phyloP scores from a whole-genome alignment of 1,140 invertebrate species.

The Archivesica marissinica region DNA sequence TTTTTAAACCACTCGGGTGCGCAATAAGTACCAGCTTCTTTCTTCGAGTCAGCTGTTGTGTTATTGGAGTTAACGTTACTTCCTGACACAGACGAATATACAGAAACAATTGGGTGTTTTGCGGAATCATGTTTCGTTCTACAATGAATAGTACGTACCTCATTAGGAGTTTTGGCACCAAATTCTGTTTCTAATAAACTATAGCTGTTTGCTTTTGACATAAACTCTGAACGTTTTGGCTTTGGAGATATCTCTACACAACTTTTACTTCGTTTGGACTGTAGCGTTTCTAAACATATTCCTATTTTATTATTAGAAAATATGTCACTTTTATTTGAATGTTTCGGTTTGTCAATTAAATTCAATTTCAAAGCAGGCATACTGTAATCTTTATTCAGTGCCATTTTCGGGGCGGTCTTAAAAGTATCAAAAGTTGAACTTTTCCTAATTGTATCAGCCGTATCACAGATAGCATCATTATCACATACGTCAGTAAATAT shows the following conservation, averaged over 20 bases:
- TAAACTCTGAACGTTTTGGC: not conserved
- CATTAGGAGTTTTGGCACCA: constrained; percentile 53
- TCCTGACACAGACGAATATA: not conserved
- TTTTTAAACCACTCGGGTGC: not conserved
- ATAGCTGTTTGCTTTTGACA: constrained; percentile 33
- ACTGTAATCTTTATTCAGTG: not conserved
- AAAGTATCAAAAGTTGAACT: constrained; percentile 9
- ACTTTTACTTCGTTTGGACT: not conserved
- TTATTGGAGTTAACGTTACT: not conserved
- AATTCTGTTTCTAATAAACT: constrained; percentile 52
- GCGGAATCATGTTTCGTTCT: not conserved
- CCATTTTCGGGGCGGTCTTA: not conserved
- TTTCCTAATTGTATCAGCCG: not conserved
- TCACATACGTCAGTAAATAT: not conserved
- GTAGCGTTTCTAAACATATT: not conserved
- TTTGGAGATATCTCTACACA: constrained; percentile 28
- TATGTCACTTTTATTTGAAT: constrained; percentile 3
- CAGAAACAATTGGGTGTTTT: not conserved
- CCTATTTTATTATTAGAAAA: constrained; percentile 1
- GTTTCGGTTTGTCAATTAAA: not conserved
- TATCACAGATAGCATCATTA: not conserved
- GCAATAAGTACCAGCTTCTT: not conserved
- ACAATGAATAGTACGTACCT: constrained; percentile 32
- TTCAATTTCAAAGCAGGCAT: not conserved
- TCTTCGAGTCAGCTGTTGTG: not conserved